Conservation (phyloP, 2,113 vertebrate genomes). For the Austrofundulus limnaeus region DNA sequence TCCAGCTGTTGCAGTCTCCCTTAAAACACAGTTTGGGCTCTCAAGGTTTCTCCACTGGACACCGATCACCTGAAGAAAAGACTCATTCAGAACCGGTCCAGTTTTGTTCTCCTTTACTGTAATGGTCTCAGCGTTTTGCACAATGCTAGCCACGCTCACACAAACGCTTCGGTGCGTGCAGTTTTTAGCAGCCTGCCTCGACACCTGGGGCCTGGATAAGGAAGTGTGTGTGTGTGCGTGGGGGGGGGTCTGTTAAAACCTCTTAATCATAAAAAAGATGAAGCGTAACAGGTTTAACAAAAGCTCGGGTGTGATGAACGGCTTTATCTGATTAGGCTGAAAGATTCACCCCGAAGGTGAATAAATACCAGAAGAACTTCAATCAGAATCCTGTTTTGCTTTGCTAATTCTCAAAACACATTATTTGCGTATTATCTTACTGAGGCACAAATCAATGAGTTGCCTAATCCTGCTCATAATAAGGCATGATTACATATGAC, state of each 20-base stretch:
- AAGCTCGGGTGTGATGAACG: slow-evolving; percentile 51
- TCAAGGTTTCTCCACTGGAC: slow-evolving; percentile 73
- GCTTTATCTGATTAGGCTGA: slow-evolving; percentile 60
- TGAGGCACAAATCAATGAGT: slow-evolving; percentile 48
- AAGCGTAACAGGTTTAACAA: slow-evolving; percentile 57
- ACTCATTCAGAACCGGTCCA: slow-evolving; percentile 68
- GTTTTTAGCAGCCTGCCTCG: slow-evolving; percentile 34
- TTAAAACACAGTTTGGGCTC: slow-evolving; percentile 79
- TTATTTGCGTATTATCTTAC: slow-evolving; percentile 48
- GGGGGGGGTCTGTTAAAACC: slow-evolving; percentile 34
- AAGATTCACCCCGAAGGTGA: slow-evolving; percentile 59
- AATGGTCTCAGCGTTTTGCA: slow-evolving; percentile 59
- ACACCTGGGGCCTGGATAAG: slow-evolving; percentile 54
- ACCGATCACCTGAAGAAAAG: slow-evolving; percentile 69
- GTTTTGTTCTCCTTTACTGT: slow-evolving; percentile 73
- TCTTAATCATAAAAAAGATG: slow-evolving; percentile 66
- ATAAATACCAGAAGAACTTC: slow-evolving; percentile 46
- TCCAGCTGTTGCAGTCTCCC: slow-evolving; percentile 78
- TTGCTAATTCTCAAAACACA: slow-evolving; percentile 44
- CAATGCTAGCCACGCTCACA: slow-evolving; percentile 42
- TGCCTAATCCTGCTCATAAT: slow-evolving; percentile 27
- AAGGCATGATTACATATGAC: not conserved
- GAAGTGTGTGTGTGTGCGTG: no score
- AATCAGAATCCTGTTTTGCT: slow-evolving; percentile 29
- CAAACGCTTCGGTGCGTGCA: slow-evolving; percentile 22